Evolutionary conservation across 2,113 vertebrate species (phyloP), one percentile per base, ranked within the genome.

Genomic region (Eptesicus fuscus): DNA sequence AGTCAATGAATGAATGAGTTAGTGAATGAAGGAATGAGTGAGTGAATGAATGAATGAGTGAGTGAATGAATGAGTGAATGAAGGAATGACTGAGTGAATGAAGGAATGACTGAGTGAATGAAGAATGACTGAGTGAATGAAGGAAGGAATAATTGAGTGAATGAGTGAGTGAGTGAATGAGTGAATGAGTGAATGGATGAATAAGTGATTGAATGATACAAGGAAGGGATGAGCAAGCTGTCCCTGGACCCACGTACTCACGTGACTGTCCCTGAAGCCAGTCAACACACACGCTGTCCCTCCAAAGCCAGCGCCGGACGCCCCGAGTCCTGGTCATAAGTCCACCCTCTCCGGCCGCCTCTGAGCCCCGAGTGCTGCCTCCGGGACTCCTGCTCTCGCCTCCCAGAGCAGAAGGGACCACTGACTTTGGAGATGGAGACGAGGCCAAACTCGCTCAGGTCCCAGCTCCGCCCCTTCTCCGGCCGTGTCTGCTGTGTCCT

Each of bases 351-450:
- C 42, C 59, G 11, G 2, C n/a, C 25, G 28, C 11, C 44, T 70
- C 30, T 4, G 0, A 18, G n/a, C 7, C 7, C 69, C 32, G 14
- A 20, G 84, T 32, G 83, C 84, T 28, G 14, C 28, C 10, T 8
- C 9, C 32, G 25, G 23, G 20, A 67, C 25, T 28, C 30, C 20
- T 51, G 17, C 40, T 82, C 74, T 77, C 49, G 28, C 11, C 65
- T 53, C 61, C n/a, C 25, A 86, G 42, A 65, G n/a, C 2, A 20
- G 79, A 42, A 30, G 17, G 6, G 10, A 47, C 61, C 28, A 14
- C 4, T 6, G 18, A 30, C 1, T n/a, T n/a, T n/a, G 10, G 18
- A 53, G 71, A n/a, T 0, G 9, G 18, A 56, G 71, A n/a, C 0
- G 2, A 51, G 56, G 25, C 49, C 18, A 5, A 32, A 13, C 35